Percentiles rank a stretch among this genome's conserved stretches.
phyloP scores from a whole-genome alignment of 2,797 vertebrate genomes.

The Rhinoraja longicauda region DNA sequence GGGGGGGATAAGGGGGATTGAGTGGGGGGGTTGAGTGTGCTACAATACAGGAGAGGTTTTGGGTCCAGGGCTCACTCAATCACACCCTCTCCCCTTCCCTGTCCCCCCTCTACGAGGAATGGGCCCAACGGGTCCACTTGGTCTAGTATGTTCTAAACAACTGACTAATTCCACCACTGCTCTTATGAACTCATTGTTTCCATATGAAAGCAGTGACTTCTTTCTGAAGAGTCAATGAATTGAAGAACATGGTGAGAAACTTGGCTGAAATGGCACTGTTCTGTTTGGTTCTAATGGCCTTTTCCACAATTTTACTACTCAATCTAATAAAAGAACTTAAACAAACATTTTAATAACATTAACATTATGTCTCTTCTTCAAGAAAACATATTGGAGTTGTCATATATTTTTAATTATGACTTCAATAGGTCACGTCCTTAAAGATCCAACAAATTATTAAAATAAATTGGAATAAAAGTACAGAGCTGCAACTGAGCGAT shows the following conservation, averaged over 20 bases:
- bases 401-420: not conserved
- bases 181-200: not conserved
- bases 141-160: slow-evolving; percentile 16
- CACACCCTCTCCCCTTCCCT: too few species aligned
- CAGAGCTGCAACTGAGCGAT: too few species aligned
- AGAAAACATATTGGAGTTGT: not conserved
- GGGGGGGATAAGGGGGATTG: too few species aligned
- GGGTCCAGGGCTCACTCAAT: too few species aligned
- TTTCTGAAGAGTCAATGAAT: not conserved
- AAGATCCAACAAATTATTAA: not conserved
- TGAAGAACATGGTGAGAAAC: not conserved
- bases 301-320: not conserved
- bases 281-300: not conserved
- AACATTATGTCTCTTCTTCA: not conserved
- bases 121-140: too few species aligned
- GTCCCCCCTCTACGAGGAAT: too few species aligned
- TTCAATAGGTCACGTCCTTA: not conserved
- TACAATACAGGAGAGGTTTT: too few species aligned
- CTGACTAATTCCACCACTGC: not conserved
- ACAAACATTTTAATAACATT: not conserved
- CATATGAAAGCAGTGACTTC: not conserved
- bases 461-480: too few species aligned
- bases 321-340: too few species aligned
- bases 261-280: not conserved
- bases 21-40: too few species aligned